Conservation (phyloP, 2,888 invertebrate species). For the Pilophorus perplexus region DNA sequence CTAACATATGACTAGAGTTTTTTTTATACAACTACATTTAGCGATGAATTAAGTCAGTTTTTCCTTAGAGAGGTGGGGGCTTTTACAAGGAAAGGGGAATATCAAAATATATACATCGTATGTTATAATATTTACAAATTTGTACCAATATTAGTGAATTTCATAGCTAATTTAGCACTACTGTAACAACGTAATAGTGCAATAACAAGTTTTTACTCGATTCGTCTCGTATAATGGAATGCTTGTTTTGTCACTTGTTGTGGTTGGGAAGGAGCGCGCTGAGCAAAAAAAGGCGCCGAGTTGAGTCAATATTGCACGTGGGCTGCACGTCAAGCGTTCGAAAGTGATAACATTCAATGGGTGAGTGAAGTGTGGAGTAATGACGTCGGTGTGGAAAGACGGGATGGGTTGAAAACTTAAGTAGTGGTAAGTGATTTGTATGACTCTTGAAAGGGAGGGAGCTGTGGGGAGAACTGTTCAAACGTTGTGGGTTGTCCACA, state of each 20-base stretch:
- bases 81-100: conserved; percentile 43
- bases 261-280: neutral
- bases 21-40: conserved; percentile 26
- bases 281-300: neutral
- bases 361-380: too few species aligned
- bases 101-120: conserved; percentile 45
- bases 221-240: conserved; percentile 10
- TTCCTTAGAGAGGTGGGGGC: conserved; percentile 7
- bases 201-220: conserved; percentile 18
- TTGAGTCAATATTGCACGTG: conserved; percentile 20
- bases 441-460: too few species aligned
- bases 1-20: conserved; percentile 37
- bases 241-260: neutral
- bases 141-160: conserved; percentile 36
- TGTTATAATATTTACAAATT: conserved; percentile 42
- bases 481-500: too few species aligned
- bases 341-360: conserved; percentile 1
- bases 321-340: neutral
- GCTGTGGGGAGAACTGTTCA: too few species aligned
- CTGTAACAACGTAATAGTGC: conserved; percentile 11
- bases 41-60: conserved; percentile 25
- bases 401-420: neutral
- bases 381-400: neutral
- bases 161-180: conserved; percentile 18
- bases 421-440: neutral